Evolutionary conservation across 2,888 invertebrate species (phyloP), one percentile per base, ranked within the genome.

Genomic region (Zygaena filipendulae): DNA sequence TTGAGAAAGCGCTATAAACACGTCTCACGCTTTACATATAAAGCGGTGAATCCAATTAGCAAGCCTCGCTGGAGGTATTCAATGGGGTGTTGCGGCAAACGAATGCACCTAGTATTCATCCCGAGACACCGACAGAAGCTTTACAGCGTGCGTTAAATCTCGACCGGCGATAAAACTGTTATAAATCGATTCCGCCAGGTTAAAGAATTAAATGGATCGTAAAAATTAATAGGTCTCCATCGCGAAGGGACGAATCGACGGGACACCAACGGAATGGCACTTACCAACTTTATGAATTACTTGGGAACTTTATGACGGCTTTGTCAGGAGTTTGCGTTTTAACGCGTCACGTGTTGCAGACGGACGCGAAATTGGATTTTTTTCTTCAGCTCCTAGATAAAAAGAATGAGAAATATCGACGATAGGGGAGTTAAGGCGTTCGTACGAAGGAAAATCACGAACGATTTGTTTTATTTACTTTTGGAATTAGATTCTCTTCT

Each of bases 191-290:
- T 70, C 69, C 59, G 56, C 59, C 68, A 70, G 63, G 69, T 72
- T 72, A 64, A 70, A 66, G 71, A 70, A 70, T 66, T 70, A 70
- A 75, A 75, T 75, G 71, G 69, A 44, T 62, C 67, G 70, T 75
- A 72, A 77, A 72, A 74, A 74, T 71, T 72, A 74, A 75, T 74
- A 71, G 74, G 59, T 51, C 53, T 59, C 59, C 61, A 61, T 61
- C 59, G 56, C 54, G 47, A 38, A 16, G 47, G 55, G 50, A 55
- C 47, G 57, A 49, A 51, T 51, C 51, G 51, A 38, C 47, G 39
- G 46, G 42, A 43, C 46, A 42, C 44, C 40, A 38, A 40, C 50
- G 49, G 48, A 62, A 66, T 62, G 58, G 61, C 58, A 60, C 57
- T 64, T 67, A 52, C 50, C 52, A 57, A 59, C 49, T 68, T 70